phyloP scores from a whole-genome alignment of 2,888 invertebrate genomes.

The Xestia rhomboidea region DNA sequence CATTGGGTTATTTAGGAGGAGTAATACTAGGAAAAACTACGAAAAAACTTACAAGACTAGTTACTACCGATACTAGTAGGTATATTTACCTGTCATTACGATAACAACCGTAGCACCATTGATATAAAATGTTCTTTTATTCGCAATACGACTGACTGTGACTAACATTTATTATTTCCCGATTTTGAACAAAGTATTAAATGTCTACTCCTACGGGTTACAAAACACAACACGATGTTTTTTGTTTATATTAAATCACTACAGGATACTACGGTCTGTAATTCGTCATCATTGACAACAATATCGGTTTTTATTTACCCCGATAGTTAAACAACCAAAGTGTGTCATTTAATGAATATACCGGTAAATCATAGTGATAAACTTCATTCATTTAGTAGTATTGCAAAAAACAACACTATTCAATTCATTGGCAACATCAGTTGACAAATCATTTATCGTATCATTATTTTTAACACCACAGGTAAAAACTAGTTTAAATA shows the following conservation, averaged over 20 bases:
- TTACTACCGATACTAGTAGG: background rate
- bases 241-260: background rate
- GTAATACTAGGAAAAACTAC: no score
- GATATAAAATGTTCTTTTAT: background rate
- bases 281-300: conserved; percentile 34
- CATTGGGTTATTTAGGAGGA: no score
- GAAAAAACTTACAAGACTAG: no score
- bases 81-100: background rate
- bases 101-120: background rate
- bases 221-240: background rate
- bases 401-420: background rate
- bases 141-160: background rate
- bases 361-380: background rate
- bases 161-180: no score
- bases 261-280: background rate
- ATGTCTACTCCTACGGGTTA: background rate
- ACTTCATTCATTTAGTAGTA: background rate
- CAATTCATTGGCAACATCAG: background rate
- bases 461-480: background rate
- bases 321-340: conserved; percentile 9
- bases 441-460: background rate
- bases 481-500: conserved; percentile 8
- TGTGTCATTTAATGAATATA: conserved; percentile 12
- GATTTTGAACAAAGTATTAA: background rate
- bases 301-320: conserved; percentile 6